Evolutionary conservation across 2,113 vertebrate species (phyloP).

Genomic region (Limnothrissa miodon): DNA sequence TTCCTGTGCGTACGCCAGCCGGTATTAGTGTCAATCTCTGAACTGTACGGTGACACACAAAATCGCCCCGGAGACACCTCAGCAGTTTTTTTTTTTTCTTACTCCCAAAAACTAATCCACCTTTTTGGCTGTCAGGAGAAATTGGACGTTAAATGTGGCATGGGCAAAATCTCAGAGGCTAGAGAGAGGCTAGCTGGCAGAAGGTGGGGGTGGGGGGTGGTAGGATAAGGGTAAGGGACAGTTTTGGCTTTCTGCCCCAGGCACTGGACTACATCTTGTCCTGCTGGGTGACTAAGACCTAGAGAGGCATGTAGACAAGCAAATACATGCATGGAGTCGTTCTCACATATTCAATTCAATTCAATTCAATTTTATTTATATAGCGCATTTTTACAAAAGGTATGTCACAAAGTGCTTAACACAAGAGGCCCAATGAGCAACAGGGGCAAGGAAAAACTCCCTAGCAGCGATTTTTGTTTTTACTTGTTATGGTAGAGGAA

Average conservation of each 20-base stretch:
- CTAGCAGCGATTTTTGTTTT: too few relatives aligned
- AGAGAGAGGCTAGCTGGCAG: not conserved
- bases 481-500: too few relatives aligned
- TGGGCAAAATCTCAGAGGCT: not conserved
- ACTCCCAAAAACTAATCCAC: constrained; percentile 3
- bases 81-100: not conserved
- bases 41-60: constrained; percentile 56
- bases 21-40: constrained; percentile 65
- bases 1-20: constrained; percentile 47
- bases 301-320: not conserved
- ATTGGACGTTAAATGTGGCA: constrained; percentile 23
- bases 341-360: too few relatives aligned
- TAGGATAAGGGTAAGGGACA: not conserved
- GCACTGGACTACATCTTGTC: not conserved
- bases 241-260: not conserved
- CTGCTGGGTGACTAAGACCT: not conserved
- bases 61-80: constrained; percentile 57
- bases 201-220: not conserved
- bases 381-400: too few relatives aligned
- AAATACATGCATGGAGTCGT: not conserved
- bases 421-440: too few relatives aligned
- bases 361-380: too few relatives aligned
- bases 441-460: too few relatives aligned
- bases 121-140: constrained; percentile 21
- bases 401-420: too few relatives aligned